A percentile compares a stretch with the other conserved stretches of the same genome.
Conservation (phyloP, 2,888 invertebrate genomes). For the Amblyjoppa fuscipennis region DNA sequence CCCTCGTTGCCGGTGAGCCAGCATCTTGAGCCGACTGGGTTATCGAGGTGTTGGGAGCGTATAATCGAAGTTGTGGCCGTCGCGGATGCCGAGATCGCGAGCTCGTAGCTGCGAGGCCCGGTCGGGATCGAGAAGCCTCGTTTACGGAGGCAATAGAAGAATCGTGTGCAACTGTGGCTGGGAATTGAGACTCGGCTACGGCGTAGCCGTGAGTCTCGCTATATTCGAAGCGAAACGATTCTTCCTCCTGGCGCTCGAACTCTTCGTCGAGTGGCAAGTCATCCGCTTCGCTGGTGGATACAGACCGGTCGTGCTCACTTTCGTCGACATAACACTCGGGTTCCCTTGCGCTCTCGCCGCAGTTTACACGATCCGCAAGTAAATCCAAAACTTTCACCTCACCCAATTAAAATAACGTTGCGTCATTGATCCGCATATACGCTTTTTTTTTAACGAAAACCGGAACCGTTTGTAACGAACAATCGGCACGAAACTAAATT, state of each 20-base stretch:
- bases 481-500: neutral
- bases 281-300: slow-evolving; percentile 80
- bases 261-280: slow-evolving; percentile 78
- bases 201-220: slow-evolving; percentile 77
- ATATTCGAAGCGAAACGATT: slow-evolving; percentile 80
- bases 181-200: slow-evolving; percentile 76
- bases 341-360: slow-evolving; percentile 78
- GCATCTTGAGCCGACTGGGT: neutral
- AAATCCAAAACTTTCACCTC: slow-evolving; percentile 34
- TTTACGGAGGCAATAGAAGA: slow-evolving; percentile 1
- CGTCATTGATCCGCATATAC: neutral
- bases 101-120: slow-evolving; percentile 24
- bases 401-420: neutral
- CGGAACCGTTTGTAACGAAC: neutral
- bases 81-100: slow-evolving; percentile 62
- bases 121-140: slow-evolving; percentile 38
- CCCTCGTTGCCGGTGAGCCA: neutral
- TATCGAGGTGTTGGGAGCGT: slow-evolving; percentile 1
- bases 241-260: slow-evolving; percentile 78
- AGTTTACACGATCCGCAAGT: slow-evolving; percentile 78
- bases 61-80: neutral
- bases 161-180: slow-evolving; percentile 73
- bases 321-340: slow-evolving; percentile 76
- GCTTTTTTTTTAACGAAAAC: neutral
- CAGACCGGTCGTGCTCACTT: slow-evolving; percentile 76